Base-by-base conservation (phyloP, 2,113 vertebrate species). In the Saiga tatarica region DNA sequence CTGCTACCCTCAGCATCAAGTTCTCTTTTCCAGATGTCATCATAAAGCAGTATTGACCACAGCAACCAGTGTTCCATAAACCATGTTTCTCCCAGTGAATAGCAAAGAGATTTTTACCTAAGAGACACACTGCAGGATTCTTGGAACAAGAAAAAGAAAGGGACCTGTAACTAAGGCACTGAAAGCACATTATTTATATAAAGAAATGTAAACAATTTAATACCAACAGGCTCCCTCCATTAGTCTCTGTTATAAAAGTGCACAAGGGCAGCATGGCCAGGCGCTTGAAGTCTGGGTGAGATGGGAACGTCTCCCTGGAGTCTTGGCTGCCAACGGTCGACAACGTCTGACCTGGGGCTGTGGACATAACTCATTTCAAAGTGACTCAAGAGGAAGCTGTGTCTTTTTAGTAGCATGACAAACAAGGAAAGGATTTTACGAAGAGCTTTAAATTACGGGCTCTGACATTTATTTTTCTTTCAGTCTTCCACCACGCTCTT, bases 151-250 rank as follows among this genome's bases (percentile, higher is more conserved):
- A 52, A 95, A 98, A 98, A 1, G 23, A 97, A 95, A 87, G 95
- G 98, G 76, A 95, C 26, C 97, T 16, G 14, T 85, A 98, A 98
- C 97, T 94, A 98, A 98, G 97, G 95, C 98, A 98, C 97, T 95
- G 96, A 91, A 97, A 98, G 60, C 91, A 98, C 2, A 1, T 93
- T 94, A 50, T 21, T 97, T 92, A 95, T 93, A 97, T 55, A 93
- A 95, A 83, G 85, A 42, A 95, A 97, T 26, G n/a, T 82, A 91
- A 96, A 95, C 97, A 96, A 92, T 87, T 92, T n/a, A 86, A 87
- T 81, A 85, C 95, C 97, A 86, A 94, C 71, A 91, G 95, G 93
- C 23, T 97, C 74, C 95, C 86, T 91, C 81, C 79, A 9, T 0
- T 14, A 94, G 9, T 60, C 62, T 64, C 19, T 42, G 87, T 17